These are phyloP conservation scores for Boleophthalmus pectinirostris DNA, from an alignment of 2,113 vertebrate genomes.

Conservation along the genomic window DNA sequence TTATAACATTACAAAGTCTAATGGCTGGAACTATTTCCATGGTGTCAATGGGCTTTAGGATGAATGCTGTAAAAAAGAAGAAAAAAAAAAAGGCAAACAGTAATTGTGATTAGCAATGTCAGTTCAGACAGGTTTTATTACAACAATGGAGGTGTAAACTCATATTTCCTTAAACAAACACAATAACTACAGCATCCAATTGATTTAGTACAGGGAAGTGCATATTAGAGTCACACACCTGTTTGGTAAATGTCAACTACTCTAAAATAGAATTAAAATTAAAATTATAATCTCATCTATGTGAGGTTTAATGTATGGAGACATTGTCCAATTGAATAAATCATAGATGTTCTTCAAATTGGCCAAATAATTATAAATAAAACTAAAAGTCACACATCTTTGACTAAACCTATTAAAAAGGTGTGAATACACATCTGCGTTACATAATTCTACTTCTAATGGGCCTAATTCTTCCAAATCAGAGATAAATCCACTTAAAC, in stretches of 20 bases:
- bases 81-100: conserved; percentile 5
- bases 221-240: conserved; percentile 15
- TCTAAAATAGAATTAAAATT: not conserved
- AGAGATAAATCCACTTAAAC: conserved; percentile 29
- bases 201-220: conserved; percentile 41
- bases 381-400: not conserved
- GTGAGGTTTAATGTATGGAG: not conserved
- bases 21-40: conserved; percentile 73
- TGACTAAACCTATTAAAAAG: not conserved
- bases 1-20: conserved; percentile 59
- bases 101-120: conserved; percentile 4
- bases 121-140: not conserved
- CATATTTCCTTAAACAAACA: conserved; percentile 34
- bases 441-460: not conserved
- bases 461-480: not conserved
- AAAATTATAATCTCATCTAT: not conserved
- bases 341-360: no score
- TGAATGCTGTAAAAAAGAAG: conserved; percentile 77
- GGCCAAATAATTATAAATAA: not conserved
- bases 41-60: conserved; percentile 58
- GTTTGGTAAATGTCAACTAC: not conserved
- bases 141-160: not conserved
- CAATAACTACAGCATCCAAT: not conserved
- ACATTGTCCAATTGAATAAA: not conserved
- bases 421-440: not conserved